These are phyloP conservation scores for Siphamia tubifer DNA, from an alignment of 2,113 vertebrate species.

Conservation along the genomic window DNA sequence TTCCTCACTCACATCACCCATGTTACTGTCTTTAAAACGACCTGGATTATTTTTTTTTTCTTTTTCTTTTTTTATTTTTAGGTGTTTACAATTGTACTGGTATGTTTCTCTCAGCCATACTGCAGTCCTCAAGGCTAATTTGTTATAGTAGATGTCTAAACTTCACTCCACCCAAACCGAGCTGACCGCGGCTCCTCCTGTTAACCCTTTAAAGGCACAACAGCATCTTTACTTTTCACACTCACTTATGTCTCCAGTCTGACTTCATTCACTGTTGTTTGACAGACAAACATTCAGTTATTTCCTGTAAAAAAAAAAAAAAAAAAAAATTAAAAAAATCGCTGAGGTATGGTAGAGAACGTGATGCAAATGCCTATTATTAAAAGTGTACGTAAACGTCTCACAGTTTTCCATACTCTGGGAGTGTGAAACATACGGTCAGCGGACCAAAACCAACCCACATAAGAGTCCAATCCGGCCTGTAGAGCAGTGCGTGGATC, in stretches of 20 bases:
- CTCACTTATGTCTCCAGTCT: background rate
- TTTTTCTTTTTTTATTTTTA: background rate
- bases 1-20: slow-evolving; percentile 77
- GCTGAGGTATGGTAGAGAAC: background rate
- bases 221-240: background rate
- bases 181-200: slow-evolving; percentile 56
- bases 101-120: background rate
- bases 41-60: no score
- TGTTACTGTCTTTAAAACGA: slow-evolving; percentile 9
- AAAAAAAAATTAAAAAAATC: no score
- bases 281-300: no score
- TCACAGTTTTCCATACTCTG: no score
- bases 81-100: background rate
- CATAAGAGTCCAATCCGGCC: no score
- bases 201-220: slow-evolving; percentile 71
- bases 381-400: background rate
- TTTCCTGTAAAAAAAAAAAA: no score
- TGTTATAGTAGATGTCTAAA: slow-evolving; percentile 50
- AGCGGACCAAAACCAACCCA: no score
- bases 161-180: slow-evolving; percentile 77
- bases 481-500: no score
- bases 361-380: background rate
- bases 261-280: background rate
- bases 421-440: no score
- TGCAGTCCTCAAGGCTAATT: slow-evolving; percentile 60